Evolutionary conservation across 2,888 invertebrate genomes (phyloP).

Genomic region (Dinocampus coccinellae): DNA sequence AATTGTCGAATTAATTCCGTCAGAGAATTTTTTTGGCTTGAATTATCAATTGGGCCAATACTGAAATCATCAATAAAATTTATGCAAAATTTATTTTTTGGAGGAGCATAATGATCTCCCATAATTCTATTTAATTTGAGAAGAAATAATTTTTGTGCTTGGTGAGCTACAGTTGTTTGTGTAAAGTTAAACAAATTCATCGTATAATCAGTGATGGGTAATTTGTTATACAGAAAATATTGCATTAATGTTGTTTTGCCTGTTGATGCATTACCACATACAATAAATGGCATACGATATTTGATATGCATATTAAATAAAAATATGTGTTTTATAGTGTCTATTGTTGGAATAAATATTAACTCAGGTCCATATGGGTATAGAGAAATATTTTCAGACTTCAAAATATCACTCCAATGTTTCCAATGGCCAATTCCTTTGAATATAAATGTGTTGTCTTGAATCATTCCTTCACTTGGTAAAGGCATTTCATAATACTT

Average conservation of each 20-base stretch:
- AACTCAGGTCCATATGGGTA: constrained; percentile 39
- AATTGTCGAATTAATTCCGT: constrained; percentile 76
- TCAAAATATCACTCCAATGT: constrained; percentile 72
- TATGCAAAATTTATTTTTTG: constrained; percentile 72
- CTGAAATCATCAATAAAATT: constrained; percentile 77
- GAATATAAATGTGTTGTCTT: constrained; percentile 74
- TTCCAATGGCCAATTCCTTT: constrained; percentile 75
- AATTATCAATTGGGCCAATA: background rate
- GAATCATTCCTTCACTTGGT: constrained; percentile 72
- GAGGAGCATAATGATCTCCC: constrained; percentile 73
- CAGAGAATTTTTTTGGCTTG: constrained; percentile 63
- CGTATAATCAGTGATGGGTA: constrained; percentile 71
- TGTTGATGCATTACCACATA: constrained; percentile 75
- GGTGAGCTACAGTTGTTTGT: constrained; percentile 58
- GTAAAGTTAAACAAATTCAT: constrained; percentile 74
- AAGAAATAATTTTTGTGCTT: constrained; percentile 71
- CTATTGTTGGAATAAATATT: constrained; percentile 73
- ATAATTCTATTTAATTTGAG: constrained; percentile 71
- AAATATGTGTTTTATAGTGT: constrained; percentile 72
- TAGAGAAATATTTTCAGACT: constrained; percentile 66
- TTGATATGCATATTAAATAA: constrained; percentile 72
- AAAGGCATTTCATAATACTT: constrained; percentile 72
- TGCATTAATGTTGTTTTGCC: constrained; percentile 76
- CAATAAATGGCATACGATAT: constrained; percentile 71
- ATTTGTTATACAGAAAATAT: constrained; percentile 68